These are phyloP conservation scores for Sciaenops ocellatus DNA, from an alignment of 2,797 vertebrate genomes.

Conservation along the genomic window DNA sequence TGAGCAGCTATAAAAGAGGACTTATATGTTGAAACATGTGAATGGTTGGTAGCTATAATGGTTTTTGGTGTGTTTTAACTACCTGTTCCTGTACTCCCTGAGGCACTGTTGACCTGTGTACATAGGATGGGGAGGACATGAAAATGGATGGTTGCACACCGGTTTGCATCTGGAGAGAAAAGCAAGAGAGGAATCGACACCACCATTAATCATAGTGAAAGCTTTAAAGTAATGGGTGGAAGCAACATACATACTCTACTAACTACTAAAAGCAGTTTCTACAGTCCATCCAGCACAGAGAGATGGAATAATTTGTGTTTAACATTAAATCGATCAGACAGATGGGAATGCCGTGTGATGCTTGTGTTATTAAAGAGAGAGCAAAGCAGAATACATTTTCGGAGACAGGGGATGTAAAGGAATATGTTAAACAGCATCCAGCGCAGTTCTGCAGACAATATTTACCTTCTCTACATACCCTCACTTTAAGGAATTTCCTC, in stretches of 20 bases:
- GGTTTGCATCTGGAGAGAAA: conserved; percentile 49
- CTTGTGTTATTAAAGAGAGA: conserved; percentile 47
- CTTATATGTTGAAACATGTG: conserved; percentile 51
- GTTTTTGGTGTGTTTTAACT: conserved; percentile 51
- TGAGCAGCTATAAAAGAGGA: conserved; percentile 14
- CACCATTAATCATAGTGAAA: conserved; percentile 75
- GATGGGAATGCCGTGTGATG: conserved; percentile 39
- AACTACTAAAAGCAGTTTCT: conserved; percentile 61
- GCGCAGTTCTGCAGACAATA: conserved; percentile 24
- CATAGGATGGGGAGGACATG: conserved; percentile 41
- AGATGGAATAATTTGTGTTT: conserved; percentile 67
- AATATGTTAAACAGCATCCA: conserved; percentile 52
- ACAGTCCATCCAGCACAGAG: conserved; percentile 43
- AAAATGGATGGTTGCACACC: conserved; percentile 63
- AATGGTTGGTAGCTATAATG: conserved; percentile 25
- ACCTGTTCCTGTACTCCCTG: conserved; percentile 60
- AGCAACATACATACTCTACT: conserved; percentile 30
- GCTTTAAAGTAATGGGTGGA: conserved; percentile 63
- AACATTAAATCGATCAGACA: conserved; percentile 51
- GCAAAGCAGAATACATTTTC: conserved; percentile 36
- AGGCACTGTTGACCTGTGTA: conserved; percentile 35
- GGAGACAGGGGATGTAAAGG: conserved; percentile 21
- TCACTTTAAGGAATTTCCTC: conserved; percentile 47
- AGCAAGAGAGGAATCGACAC: conserved; percentile 41
- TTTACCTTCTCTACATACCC: conserved; percentile 38